A percentile compares a stretch with the other conserved stretches of the same genome.
phyloP scores from a whole-genome alignment of 2,113 vertebrate species.

The Vulpes lagopus region DNA sequence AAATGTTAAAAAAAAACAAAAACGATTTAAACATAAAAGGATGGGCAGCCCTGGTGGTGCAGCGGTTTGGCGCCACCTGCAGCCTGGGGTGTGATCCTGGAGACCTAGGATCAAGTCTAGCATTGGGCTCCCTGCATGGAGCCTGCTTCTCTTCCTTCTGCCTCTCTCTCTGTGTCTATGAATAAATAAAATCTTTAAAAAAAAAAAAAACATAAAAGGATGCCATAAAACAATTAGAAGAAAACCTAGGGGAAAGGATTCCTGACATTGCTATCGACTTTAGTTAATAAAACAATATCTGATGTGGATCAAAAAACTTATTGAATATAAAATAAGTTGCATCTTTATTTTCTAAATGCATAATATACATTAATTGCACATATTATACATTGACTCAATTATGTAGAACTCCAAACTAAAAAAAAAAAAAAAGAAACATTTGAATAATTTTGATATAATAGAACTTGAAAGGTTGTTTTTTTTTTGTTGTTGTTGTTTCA shows the following conservation, averaged over 20 bases:
- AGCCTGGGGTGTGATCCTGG: too few relatives aligned
- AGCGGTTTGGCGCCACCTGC: too few relatives aligned
- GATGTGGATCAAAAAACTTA: not conserved
- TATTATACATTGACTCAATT: not conserved
- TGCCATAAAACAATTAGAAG: not conserved
- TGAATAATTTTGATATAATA: not conserved
- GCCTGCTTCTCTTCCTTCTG: too few relatives aligned
- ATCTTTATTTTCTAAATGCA: not conserved
- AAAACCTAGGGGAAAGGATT: not conserved
- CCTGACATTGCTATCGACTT: not conserved
- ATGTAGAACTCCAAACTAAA: not conserved
- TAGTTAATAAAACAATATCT: not conserved
- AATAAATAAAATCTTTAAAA: too few relatives aligned
- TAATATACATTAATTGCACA: not conserved
- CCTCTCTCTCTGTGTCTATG: too few relatives aligned
- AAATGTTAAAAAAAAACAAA: not conserved
- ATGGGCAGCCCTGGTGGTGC: too few relatives aligned
- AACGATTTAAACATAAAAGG: too few relatives aligned
- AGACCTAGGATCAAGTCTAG: too few relatives aligned
- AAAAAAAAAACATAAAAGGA: not conserved
- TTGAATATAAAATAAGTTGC: not conserved
- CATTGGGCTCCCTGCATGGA: too few relatives aligned
- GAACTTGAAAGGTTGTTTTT: not conserved
- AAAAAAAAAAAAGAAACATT: not conserved
- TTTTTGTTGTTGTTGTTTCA: not conserved